phyloP scores from a whole-genome alignment of 2,888 invertebrate genomes.

The Oeneis ivallda region DNA sequence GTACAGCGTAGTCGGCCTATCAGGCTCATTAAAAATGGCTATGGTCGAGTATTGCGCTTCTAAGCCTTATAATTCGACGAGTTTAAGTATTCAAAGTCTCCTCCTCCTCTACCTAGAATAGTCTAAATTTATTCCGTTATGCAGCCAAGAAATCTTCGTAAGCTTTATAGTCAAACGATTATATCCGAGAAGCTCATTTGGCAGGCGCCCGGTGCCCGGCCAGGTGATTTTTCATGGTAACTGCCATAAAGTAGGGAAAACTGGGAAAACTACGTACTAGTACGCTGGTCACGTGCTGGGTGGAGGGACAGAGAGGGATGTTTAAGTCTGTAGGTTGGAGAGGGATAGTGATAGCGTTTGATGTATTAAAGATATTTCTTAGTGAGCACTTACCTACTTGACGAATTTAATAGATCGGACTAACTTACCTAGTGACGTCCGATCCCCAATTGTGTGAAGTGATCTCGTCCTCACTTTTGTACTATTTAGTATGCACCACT shows the following conservation, averaged over 20 bases:
- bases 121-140: constrained; percentile 20
- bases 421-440: no score
- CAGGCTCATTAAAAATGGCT: no score
- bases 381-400: constrained; percentile 13
- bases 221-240: constrained; percentile 74
- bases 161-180: constrained; percentile 36
- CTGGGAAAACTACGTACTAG: constrained; percentile 63
- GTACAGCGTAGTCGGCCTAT: no score
- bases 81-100: no score
- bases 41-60: background rate
- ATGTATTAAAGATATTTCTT: constrained; percentile 34
- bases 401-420: no score
- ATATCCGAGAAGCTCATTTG: constrained; percentile 55
- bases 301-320: constrained; percentile 46
- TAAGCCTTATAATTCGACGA: no score
- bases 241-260: constrained; percentile 65
- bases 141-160: constrained; percentile 24
- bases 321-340: constrained; percentile 21
- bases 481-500: no score
- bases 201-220: constrained; percentile 48
- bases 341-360: constrained; percentile 24
- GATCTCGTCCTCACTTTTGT: no score
- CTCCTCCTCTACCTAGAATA: constrained; percentile 1
- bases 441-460: no score
- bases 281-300: constrained; percentile 66